Conservation (phyloP, 2,113 vertebrate species). For the Pelecanoides urinatrix region DNA sequence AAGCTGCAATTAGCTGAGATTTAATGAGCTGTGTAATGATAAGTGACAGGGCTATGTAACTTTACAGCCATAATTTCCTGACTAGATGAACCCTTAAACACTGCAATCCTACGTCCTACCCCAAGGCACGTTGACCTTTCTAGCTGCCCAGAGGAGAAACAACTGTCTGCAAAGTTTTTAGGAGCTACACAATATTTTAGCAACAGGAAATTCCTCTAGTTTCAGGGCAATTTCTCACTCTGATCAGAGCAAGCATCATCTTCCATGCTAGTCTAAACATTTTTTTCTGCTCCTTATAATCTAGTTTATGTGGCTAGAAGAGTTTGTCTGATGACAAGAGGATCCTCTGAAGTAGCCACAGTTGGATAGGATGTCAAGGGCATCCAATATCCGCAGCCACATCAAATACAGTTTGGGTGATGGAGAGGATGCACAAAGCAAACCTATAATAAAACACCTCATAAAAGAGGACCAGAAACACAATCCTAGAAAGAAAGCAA, state of each 20-base stretch:
- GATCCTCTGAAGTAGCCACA: background rate
- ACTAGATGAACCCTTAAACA: slow-evolving; percentile 69
- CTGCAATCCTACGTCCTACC: background rate
- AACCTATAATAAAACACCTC: slow-evolving; percentile 27
- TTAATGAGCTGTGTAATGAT: slow-evolving; percentile 81
- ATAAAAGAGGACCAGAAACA: slow-evolving; percentile 27
- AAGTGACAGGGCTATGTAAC: slow-evolving; percentile 72
- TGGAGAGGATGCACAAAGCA: background rate
- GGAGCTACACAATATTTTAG: background rate
- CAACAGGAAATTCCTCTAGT: background rate
- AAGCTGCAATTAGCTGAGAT: slow-evolving; percentile 74
- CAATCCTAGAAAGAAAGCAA: background rate
- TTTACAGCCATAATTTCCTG: slow-evolving; percentile 77
- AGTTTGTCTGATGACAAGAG: background rate
- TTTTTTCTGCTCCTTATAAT: background rate
- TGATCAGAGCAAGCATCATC: background rate
- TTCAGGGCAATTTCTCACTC: slow-evolving; percentile 1
- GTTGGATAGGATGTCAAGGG: background rate
- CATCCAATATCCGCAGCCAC: background rate
- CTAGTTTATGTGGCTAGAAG: background rate
- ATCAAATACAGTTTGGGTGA: slow-evolving; percentile 10
- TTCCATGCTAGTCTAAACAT: slow-evolving; percentile 12
- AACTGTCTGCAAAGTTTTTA: background rate
- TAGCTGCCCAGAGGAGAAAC: slow-evolving; percentile 6
- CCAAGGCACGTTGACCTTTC: slow-evolving; percentile 51